These are phyloP conservation scores for Chymomyza caudatula DNA, from an alignment of 2,888 invertebrate species.

Conservation along the genomic window DNA sequence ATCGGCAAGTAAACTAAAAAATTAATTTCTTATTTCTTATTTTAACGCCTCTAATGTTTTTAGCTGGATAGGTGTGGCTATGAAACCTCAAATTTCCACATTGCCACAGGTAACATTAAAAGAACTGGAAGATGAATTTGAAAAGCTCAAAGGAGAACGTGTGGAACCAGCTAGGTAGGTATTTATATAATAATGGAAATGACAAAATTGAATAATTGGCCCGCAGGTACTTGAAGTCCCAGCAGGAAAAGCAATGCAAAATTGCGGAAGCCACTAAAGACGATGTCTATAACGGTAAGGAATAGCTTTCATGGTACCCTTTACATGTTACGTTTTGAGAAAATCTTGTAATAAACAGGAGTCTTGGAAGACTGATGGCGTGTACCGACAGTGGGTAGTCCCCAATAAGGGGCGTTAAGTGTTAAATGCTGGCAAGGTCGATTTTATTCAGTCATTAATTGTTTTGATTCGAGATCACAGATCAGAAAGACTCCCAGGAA, in stretches of 20 bases:
- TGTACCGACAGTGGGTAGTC: too few relatives aligned
- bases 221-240: conserved; percentile 76
- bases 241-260: conserved; percentile 77
- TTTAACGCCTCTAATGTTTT: not conserved
- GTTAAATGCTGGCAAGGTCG: too few relatives aligned
- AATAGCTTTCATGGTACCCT: conserved; percentile 1
- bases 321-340: not conserved
- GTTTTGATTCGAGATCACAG: too few relatives aligned
- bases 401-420: too few relatives aligned
- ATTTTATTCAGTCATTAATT: too few relatives aligned
- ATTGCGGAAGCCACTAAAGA: conserved; percentile 78
- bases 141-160: conserved; percentile 81
- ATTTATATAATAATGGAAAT: not conserved
- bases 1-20: conserved; percentile 81
- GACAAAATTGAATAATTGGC: not conserved
- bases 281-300: conserved; percentile 73
- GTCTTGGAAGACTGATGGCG: too few relatives aligned
- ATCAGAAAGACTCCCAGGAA: too few relatives aligned
- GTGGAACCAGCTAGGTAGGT: conserved; percentile 73
- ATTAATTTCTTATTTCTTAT: not conserved
- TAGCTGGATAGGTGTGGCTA: conserved; percentile 90
- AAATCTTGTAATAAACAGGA: not conserved
- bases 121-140: conserved; percentile 93
- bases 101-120: conserved; percentile 94
- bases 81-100: conserved; percentile 90